A percentile compares a stretch with the other conserved stretches of the same genome.
Evolutionary conservation across 2,113 vertebrate genomes (phyloP).

Genomic region (Lepus americanus): DNA sequence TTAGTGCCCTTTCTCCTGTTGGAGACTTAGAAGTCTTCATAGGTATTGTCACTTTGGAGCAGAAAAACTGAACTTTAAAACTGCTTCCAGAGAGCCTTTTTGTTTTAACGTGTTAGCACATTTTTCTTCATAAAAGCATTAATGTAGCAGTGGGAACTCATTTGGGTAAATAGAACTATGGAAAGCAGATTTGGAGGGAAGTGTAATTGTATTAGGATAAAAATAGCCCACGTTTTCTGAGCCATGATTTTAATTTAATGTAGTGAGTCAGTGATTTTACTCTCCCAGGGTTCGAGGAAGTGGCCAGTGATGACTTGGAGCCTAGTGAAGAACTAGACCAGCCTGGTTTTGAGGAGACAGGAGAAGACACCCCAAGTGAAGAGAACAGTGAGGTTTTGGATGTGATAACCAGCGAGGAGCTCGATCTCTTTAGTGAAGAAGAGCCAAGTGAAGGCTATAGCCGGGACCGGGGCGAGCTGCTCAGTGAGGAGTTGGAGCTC

Average conservation of each 20-base stretch:
- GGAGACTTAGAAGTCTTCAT: not conserved
- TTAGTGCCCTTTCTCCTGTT: not conserved
- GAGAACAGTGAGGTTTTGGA: conserved; percentile 71
- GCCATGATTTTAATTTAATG: not conserved
- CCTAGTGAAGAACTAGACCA: conserved; percentile 71
- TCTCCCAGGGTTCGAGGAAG: conserved; percentile 68
- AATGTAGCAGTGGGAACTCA: not conserved
- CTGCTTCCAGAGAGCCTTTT: not conserved
- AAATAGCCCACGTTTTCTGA: not conserved
- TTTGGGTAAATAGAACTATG: not conserved
- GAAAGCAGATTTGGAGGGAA: not conserved
- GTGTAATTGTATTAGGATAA: not conserved
- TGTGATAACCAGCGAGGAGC: conserved; percentile 74
- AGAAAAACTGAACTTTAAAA: not conserved
- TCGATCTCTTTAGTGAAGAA: conserved; percentile 68
- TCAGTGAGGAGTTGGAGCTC: conserved; percentile 70
- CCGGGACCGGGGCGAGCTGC: conserved; percentile 48
- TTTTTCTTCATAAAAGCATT: not conserved
- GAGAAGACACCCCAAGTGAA: conserved; percentile 32
- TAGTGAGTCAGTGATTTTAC: conserved; percentile 56
- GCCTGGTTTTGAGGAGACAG: conserved; percentile 53
- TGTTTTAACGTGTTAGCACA: not conserved
- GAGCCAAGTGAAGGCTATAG: conserved; percentile 57
- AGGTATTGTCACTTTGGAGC: not conserved
- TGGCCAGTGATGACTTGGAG: conserved; percentile 65